These are phyloP conservation scores for Xylocampa areola DNA, from an alignment of 2,888 invertebrate genomes.

Conservation along the genomic window DNA sequence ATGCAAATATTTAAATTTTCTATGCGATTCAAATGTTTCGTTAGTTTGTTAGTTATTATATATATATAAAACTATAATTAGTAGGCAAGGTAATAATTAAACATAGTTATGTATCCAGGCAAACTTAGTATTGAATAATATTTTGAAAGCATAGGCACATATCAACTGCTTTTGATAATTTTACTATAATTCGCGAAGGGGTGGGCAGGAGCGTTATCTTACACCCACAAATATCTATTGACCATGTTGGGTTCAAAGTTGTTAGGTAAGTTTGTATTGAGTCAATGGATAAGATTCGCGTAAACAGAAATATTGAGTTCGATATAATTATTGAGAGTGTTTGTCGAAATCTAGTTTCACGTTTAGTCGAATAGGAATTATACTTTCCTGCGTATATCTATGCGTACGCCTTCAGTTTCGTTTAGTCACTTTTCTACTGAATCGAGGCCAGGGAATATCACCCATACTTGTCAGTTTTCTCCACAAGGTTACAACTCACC, in stretches of 20 bases:
- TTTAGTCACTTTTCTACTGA: too few species aligned
- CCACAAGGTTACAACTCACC: too few species aligned
- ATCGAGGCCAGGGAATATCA: too few species aligned
- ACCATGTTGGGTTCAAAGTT: constrained; percentile 20
- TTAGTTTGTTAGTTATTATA: constrained; percentile 8
- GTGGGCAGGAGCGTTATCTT: constrained; percentile 41
- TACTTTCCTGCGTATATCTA: neutral
- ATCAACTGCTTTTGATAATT: constrained; percentile 34
- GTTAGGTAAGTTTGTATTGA: too few species aligned
- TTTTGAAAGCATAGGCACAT: constrained; percentile 5
- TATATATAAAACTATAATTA: too few species aligned
- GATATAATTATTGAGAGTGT: constrained; percentile 4
- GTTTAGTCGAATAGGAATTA: neutral
- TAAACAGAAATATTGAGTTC: too few species aligned
- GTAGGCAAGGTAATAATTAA: constrained; percentile 12
- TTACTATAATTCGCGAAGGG: constrained; percentile 14
- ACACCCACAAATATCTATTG: constrained; percentile 35
- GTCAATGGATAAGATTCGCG: too few species aligned
- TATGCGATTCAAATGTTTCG: constrained; percentile 25
- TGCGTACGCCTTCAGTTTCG: too few species aligned
- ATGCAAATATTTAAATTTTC: constrained; percentile 46
- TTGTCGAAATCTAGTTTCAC: neutral
- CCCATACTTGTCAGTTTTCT: too few species aligned
- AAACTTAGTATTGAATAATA: too few species aligned
- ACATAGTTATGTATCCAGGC: constrained; percentile 20